These are phyloP conservation scores for Amazona vittata DNA, from an alignment of 2,113 vertebrate genomes.

Conservation along the genomic window DNA sequence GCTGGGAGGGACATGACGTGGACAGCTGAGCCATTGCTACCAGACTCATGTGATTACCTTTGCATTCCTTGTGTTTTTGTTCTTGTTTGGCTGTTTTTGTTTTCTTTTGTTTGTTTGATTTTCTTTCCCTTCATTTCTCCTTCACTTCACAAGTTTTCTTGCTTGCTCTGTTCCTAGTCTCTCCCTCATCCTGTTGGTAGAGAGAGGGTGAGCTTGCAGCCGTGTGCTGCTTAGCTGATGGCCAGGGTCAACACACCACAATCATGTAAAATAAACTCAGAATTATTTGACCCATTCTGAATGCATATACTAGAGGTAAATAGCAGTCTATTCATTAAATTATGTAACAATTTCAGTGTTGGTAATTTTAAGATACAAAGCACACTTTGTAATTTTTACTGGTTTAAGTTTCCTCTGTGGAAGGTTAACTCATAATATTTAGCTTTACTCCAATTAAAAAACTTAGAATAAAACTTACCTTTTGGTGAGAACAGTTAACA, in stretches of 20 bases:
- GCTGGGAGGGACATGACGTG: not conserved
- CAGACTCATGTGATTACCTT: not conserved
- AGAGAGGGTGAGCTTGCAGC: rapidly evolving
- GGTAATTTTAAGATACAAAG: not conserved
- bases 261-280: not conserved
- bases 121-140: not conserved
- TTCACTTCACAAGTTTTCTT: not conserved
- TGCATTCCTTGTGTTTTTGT: not conserved
- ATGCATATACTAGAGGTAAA: not conserved
- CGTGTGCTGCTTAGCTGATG: not conserved
- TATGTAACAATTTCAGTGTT: not conserved
- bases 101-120: not conserved
- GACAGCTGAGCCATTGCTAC: not conserved
- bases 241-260: not conserved
- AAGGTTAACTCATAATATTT: not conserved
- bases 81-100: not conserved
- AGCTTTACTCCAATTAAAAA: not conserved
- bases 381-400: not conserved
- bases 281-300: not conserved
- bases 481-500: not conserved
- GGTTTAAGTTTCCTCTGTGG: not conserved
- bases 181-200: not conserved
- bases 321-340: not conserved
- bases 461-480: not conserved
- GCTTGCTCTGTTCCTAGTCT: not conserved